These are phyloP conservation scores for Chamaea fasciata DNA, from an alignment of 2,113 vertebrate species.

Conservation along the genomic window DNA sequence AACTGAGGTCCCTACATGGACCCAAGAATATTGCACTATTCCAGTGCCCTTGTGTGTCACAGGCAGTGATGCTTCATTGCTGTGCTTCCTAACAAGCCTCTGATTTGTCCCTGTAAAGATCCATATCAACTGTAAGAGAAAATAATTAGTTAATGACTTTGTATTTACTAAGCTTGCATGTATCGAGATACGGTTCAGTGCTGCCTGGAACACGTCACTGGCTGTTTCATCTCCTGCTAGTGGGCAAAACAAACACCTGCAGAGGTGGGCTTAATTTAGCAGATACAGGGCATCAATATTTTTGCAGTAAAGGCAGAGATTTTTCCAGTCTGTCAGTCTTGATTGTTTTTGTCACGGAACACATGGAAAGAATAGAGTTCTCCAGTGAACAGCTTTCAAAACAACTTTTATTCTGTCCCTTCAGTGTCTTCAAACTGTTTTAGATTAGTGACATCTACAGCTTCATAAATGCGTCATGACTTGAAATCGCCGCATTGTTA, in stretches of 20 bases:
- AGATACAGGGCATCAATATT: neutral
- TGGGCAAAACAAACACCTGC: neutral
- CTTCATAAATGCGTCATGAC: neutral
- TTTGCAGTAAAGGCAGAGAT: neutral
- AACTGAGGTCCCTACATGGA: neutral
- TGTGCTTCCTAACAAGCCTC: neutral
- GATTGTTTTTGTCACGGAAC: neutral
- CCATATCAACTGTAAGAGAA: neutral
- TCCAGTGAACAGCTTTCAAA: neutral
- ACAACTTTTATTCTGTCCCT: neutral
- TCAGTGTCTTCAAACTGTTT: neutral
- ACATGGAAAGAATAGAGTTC: neutral
- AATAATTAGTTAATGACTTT: neutral
- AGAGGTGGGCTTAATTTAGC: neutral
- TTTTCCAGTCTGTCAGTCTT: constrained; percentile 14
- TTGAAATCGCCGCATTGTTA: neutral
- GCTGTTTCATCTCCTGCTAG: neutral
- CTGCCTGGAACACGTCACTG: neutral
- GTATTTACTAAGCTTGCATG: neutral
- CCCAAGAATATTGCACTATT: neutral
- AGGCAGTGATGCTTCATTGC: neutral
- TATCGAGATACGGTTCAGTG: neutral
- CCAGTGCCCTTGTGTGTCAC: neutral
- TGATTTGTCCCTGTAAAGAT: neutral
- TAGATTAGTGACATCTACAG: neutral